These are phyloP conservation scores for Aldabrachelys gigantea DNA, from an alignment of 2,113 vertebrate species.

Conservation along the genomic window DNA sequence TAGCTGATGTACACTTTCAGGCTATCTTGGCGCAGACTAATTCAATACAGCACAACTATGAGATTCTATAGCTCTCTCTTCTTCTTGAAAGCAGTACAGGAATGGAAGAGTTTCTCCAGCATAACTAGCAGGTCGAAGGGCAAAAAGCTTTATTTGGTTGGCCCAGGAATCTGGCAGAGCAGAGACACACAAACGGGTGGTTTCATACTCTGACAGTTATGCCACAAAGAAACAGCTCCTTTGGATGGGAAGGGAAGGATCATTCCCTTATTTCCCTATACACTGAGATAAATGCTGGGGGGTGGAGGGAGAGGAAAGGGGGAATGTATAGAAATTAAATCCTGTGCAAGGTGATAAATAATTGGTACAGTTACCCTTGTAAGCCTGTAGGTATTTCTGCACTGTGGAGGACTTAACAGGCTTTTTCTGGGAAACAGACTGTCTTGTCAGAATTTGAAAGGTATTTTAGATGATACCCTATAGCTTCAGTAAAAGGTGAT, in stretches of 20 bases:
- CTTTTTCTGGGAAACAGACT: background rate
- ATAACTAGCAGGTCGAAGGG: background rate
- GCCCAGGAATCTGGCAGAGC: background rate
- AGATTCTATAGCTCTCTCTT: background rate
- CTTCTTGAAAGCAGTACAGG: background rate
- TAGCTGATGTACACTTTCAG: background rate
- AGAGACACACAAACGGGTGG: background rate
- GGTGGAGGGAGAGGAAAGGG: background rate
- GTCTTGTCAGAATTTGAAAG: background rate
- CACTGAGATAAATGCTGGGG: background rate
- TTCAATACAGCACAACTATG: background rate
- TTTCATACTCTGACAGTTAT: background rate
- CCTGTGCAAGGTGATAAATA: background rate
- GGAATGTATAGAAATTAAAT: fast-evolving
- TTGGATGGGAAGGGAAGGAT: background rate
- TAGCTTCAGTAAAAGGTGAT: background rate
- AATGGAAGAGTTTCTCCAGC: background rate
- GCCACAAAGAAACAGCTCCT: background rate
- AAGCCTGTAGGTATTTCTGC: background rate
- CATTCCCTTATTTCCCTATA: background rate
- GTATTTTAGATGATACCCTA: background rate
- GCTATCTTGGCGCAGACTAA: background rate
- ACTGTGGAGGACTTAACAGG: background rate
- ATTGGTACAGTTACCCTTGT: fast-evolving
- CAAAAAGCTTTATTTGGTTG: background rate